Evolutionary conservation across 2,888 invertebrate genomes (phyloP), one percentile per base, ranked within the genome.

Genomic region (Rambutsinella grinnellia): DNA sequence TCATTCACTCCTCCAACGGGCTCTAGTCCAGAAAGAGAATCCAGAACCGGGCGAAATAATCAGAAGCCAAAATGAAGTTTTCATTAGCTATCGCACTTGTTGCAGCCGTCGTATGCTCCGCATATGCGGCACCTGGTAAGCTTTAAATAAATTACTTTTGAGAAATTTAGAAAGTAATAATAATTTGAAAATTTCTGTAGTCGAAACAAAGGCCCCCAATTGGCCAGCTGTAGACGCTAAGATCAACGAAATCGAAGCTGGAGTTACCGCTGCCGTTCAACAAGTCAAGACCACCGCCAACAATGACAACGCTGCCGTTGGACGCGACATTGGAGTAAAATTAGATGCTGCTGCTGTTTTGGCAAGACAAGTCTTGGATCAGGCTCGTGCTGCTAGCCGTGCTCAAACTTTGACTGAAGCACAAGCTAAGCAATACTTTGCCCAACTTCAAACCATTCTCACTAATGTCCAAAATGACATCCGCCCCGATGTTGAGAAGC

Each of bases 251-350:
- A 21, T 70, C n/a, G 46, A 36, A 26, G 10, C 1, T 2, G 2
- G 24, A 1, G 27, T 66, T 27, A 46, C 47, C 27, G 23, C 23
- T 13, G 54, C 70, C 46, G 10, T 46, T 49, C 15, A 3, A 8
- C 15, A 44, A 1, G 36, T 68, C 28, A 58, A 51, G 51, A n/a
- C 21, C 21, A 51, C 44, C 13, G 68, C 60, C 23, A 24, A 28
- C 36, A 53, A 36, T 3, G 69, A 69, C 44, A 69, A 69, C 53
- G 27, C 54, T 3, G n/a, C n/a, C 10, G 63, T 71, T 21, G 71
- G 57, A 49, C 10, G 2, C 17, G 19, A 1, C 28, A 28, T 71
- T 13, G 36, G 17, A 5, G 5, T n/a, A 5, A 17, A 57, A 49
- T 15, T 71, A 6, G 63, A 71, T 49, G 63, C 21, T 13, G 71